phyloP scores from a whole-genome alignment of 2,888 invertebrate genomes.

The Alviniconcha strummeri region DNA sequence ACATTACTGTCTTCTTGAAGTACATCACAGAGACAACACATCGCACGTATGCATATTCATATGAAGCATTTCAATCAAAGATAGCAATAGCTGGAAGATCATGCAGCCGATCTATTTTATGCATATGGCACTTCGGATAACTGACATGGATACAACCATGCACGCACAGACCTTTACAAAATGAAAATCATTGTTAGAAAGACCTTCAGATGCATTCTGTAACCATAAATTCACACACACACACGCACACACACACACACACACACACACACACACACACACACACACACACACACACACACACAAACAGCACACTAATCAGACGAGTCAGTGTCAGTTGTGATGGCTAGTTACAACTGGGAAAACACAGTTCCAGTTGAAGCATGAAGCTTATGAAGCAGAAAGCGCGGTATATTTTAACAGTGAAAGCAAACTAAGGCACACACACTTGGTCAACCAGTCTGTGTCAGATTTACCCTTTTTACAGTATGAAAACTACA shows the following conservation, averaged over 20 bases:
- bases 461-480: too few relatives aligned
- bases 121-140: background rate
- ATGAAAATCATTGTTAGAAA: too few relatives aligned
- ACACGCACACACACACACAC: background rate
- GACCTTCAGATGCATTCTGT: too few relatives aligned
- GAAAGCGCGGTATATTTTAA: background rate
- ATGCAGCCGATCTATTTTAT: background rate
- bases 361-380: too few relatives aligned
- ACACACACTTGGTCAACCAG: too few relatives aligned
- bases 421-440: background rate
- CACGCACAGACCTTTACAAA: background rate
- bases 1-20: too few relatives aligned
- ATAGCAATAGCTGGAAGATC: background rate
- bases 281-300: conserved; percentile 9
- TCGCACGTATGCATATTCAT: background rate
- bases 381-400: too few relatives aligned
- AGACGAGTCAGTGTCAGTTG: background rate
- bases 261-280: conserved; percentile 16
- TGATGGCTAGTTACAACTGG: too few relatives aligned
- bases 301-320: background rate
- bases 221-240: too few relatives aligned
- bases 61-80: background rate
- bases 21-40: too few relatives aligned
- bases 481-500: too few relatives aligned
- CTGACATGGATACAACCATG: background rate